phyloP scores from a whole-genome alignment of 2,113 vertebrate genomes.

The Morphnarchus princeps region DNA sequence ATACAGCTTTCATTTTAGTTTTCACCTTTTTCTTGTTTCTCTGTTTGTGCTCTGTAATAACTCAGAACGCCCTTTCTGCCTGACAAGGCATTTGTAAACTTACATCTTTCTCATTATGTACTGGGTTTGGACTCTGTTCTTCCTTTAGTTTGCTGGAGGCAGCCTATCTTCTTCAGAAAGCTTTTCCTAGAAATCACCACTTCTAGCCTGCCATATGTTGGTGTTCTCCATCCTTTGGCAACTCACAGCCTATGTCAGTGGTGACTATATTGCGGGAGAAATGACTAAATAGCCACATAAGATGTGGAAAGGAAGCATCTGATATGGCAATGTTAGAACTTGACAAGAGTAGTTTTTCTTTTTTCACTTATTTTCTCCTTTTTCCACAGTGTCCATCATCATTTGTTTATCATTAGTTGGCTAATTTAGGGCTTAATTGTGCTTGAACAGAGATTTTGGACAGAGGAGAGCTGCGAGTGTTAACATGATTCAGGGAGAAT shows the following conservation, averaged over 20 bases:
- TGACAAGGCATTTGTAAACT: neutral
- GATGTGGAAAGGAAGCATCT: neutral
- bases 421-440: slow-evolving; percentile 20
- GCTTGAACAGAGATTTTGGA: neutral
- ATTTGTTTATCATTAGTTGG: slow-evolving; percentile 2
- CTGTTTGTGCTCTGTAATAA: neutral
- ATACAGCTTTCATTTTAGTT: neutral
- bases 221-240: neutral
- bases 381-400: neutral
- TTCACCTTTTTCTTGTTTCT: neutral
- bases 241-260: neutral
- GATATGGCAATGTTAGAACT: neutral
- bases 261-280: neutral
- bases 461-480: neutral
- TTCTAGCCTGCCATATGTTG: neutral
- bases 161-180: neutral
- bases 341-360: neutral
- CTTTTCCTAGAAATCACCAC: neutral
- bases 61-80: neutral
- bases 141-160: neutral
- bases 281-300: neutral
- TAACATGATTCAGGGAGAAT: neutral
- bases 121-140: neutral
- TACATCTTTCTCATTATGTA: neutral
- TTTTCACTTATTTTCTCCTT: neutral